Conservation (phyloP, 2,888 invertebrate genomes). For the Orthosia incerta region DNA sequence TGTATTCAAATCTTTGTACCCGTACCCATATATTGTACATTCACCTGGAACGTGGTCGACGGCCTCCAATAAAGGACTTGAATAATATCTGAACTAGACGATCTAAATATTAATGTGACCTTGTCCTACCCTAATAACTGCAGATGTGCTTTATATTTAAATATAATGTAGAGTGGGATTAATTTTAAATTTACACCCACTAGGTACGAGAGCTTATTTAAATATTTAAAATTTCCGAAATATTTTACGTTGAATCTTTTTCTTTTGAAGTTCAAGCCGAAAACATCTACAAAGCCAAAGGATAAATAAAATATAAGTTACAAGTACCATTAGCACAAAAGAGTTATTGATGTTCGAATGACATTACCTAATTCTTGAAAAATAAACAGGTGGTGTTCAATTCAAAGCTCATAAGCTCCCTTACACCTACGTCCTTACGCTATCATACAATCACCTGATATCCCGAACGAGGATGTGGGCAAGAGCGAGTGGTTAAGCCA, state of each 20-base stretch:
- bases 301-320: conserved; percentile 1
- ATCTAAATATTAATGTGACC: conserved; percentile 55
- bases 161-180: conserved; percentile 16
- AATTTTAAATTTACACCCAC: conserved; percentile 6
- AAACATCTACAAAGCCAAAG: background rate
- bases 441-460: conserved; percentile 78
- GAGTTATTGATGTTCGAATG: background rate
- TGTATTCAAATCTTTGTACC: conserved; percentile 70
- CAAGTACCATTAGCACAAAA: background rate
- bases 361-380: background rate
- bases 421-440: background rate
- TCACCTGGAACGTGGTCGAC: conserved; percentile 75
- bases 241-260: conserved; percentile 3
- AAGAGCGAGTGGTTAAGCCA: conserved; percentile 76
- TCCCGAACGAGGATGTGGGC: conserved; percentile 82
- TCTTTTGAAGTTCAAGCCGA: conserved; percentile 8
- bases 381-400: background rate
- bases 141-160: conserved; percentile 37
- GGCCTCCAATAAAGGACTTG: conserved; percentile 30
- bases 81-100: conserved; percentile 58
- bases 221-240: conserved; percentile 21
- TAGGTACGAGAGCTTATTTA: conserved; percentile 6
- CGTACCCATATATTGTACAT: conserved; percentile 85
- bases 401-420: background rate
- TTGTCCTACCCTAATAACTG: conserved; percentile 35